Conservation (phyloP, 2,888 invertebrate genomes). For the Unio pictorum region DNA sequence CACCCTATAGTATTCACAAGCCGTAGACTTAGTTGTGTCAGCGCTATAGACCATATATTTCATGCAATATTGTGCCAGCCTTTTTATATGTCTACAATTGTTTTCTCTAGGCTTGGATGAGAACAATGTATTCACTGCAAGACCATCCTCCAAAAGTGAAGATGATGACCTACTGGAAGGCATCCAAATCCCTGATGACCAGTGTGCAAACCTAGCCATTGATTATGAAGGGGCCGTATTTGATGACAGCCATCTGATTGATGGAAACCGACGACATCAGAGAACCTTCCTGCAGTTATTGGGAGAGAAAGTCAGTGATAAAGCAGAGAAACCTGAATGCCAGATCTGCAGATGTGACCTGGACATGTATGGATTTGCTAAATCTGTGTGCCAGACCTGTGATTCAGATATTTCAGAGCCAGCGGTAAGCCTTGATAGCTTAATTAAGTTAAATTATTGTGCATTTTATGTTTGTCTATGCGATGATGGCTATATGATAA, state of each 20-base stretch:
- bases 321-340: slow-evolving; percentile 68
- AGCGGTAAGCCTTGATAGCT: no score
- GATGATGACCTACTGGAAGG: slow-evolving; percentile 78
- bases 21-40: no score
- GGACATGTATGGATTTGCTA: slow-evolving; percentile 70
- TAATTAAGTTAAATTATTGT: no score
- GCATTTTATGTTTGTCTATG: no score
- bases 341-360: slow-evolving; percentile 72
- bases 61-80: no score
- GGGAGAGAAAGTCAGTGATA: slow-evolving; percentile 62
- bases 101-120: slow-evolving; percentile 21
- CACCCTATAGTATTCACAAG: no score
- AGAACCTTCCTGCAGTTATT: slow-evolving; percentile 69
- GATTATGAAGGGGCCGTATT: slow-evolving; percentile 80
- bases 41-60: no score
- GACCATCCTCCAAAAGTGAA: slow-evolving; percentile 79
- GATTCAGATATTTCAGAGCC: slow-evolving; percentile 10
- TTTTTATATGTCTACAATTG: no score
- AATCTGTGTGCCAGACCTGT: slow-evolving; percentile 66
- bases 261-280: slow-evolving; percentile 43
- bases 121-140: slow-evolving; percentile 84
- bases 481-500: no score
- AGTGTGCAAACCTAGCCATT: slow-evolving; percentile 80
- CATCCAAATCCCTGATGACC: slow-evolving; percentile 60
- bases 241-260: slow-evolving; percentile 73